phyloP scores from a whole-genome alignment of 2,113 vertebrate species.

The Apteryx owenii region DNA sequence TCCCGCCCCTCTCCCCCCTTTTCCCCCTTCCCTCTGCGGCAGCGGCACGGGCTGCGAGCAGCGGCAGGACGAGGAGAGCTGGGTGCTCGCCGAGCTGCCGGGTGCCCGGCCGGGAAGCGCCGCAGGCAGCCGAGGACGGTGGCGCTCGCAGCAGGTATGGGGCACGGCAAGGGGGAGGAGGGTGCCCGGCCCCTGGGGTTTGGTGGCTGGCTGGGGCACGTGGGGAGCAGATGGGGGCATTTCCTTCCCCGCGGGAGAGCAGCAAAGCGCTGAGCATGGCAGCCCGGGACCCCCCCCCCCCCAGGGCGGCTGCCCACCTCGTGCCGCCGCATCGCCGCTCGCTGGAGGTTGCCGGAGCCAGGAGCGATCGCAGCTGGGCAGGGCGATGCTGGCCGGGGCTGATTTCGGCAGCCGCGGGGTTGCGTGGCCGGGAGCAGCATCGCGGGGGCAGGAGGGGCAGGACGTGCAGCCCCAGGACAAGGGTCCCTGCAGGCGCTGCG shows the following conservation, averaged over 20 bases:
- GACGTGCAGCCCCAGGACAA: neutral
- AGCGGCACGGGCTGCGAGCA: conserved; percentile 64
- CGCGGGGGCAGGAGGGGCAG: neutral
- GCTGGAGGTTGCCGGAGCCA: neutral
- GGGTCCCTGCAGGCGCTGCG: neutral
- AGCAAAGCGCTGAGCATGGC: neutral
- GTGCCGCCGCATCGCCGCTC: too few relatives aligned
- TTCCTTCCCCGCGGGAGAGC: neutral
- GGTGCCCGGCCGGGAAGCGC: neutral
- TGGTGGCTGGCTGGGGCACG: neutral
- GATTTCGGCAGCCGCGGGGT: fast-evolving
- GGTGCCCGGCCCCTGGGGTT: neutral
- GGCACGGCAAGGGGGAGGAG: fast-evolving
- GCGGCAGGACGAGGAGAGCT: neutral
- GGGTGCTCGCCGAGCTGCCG: neutral
- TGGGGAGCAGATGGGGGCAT: neutral
- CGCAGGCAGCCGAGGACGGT: neutral
- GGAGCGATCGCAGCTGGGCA: neutral
- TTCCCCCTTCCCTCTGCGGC: conserved; percentile 75
- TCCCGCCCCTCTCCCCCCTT: conserved; percentile 73
- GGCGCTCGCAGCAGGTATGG: neutral
- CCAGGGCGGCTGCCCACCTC: neutral
- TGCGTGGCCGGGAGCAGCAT: too few relatives aligned
- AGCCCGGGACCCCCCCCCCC: neutral
- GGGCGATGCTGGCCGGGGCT: neutral